A percentile compares a stretch with the other conserved stretches of the same genome.
Evolutionary conservation across 2,797 vertebrate species (phyloP).

Genomic region (Gymnoscopelus microlampas): DNA sequence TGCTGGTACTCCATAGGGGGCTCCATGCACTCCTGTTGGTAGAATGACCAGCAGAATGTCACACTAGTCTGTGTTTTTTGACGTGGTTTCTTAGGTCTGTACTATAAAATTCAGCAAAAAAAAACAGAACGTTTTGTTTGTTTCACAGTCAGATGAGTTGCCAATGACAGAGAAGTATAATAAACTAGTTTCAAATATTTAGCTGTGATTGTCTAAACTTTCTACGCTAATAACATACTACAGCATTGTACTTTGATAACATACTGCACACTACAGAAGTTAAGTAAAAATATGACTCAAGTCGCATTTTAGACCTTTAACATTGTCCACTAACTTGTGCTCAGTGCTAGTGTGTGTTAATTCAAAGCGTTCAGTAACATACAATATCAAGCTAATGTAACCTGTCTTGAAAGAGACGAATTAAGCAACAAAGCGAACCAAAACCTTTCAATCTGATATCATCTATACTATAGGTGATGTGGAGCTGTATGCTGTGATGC

Average conservation of each 20-base stretch:
- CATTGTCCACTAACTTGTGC: neutral
- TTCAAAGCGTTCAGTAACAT: too few relatives aligned
- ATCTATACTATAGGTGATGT: too few relatives aligned
- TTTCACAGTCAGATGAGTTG: neutral
- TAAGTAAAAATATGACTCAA: too few relatives aligned
- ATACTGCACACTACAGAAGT: too few relatives aligned
- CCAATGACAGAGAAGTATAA: constrained; percentile 19
- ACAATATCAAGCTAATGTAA: too few relatives aligned
- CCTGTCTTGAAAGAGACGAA: too few relatives aligned
- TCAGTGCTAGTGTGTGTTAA: neutral
- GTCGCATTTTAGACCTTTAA: constrained; percentile 6
- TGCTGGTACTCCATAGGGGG: neutral
- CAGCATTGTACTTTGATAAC: too few relatives aligned
- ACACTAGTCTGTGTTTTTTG: constrained; percentile 24
- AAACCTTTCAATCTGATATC: too few relatives aligned
- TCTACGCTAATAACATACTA: neutral
- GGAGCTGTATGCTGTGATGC: too few relatives aligned
- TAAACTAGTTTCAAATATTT: neutral
- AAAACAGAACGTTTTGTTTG: too few relatives aligned
- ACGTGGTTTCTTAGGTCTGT: constrained; percentile 17
- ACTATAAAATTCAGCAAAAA: too few relatives aligned
- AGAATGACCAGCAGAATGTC: constrained; percentile 24
- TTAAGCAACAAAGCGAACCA: too few relatives aligned
- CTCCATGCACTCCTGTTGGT: neutral
- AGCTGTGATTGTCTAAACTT: neutral